Evolutionary conservation across 2,888 invertebrate genomes (phyloP), one percentile per base, ranked within the genome.

Genomic region (Nycteola revayana): DNA sequence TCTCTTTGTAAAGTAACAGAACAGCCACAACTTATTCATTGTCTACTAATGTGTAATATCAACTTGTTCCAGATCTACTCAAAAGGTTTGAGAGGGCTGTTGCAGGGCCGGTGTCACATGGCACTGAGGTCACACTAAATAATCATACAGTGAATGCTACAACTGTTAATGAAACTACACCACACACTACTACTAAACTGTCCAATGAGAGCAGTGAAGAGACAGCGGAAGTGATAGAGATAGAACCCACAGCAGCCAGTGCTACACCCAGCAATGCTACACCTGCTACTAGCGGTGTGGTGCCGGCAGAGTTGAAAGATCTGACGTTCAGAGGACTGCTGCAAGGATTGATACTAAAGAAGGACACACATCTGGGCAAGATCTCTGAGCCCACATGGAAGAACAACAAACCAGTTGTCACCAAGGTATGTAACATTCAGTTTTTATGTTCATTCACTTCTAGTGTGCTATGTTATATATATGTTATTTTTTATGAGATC

Each of bases 341-440:
- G 65, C 79, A 80, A 40, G 88, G 88, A 0, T 59, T 88, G 14
- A 76, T 76, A 25, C 51, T 85, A 24, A 85, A 81, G 40, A 86
- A 80, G 21, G 84, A 88, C 38, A 49, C 79, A 25, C 77, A 75
- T 38, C 75, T 87, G 11, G 88, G 88, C 10, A 83, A 84, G 49
- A 76, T 87, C 32, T 81, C 87, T 0, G 77, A 84, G 36, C 74
- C 73, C 1, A 66, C 67, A 4, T 87, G 87, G 88, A 87, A 80
- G 42, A 55, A 70, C 0, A 79, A 75, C 36, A 84, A 80, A 36
- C 82, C 81, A 17, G 46, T 68, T 1, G 63, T 87, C 9, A 75
- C 79, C n/a, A 86, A 87, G 79, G 88, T 87, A 27, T 42, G 58
- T 36, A n/a, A n/a, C n/a, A n/a, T n/a, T n/a, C n/a, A n/a, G n/a